These are phyloP conservation scores for Cliona cf. orientalis DNA, from an alignment of 37 sponge, comb jelly and placozoan species.

Conservation along the genomic window DNA sequence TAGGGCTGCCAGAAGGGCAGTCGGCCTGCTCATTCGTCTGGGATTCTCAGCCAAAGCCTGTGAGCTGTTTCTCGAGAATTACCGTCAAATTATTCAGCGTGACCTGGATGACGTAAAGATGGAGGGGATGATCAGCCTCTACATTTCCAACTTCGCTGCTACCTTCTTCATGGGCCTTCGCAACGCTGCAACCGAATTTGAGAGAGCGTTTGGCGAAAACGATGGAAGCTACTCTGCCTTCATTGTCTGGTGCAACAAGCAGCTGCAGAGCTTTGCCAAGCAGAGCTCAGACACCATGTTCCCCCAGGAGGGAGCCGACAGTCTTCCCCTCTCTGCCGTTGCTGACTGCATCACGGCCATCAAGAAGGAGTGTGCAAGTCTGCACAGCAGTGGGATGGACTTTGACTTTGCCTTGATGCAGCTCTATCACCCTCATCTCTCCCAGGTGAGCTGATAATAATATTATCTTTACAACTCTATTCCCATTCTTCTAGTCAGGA, in stretches of 20 bases:
- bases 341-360: slow-evolving; percentile 76
- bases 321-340: slow-evolving; percentile 32
- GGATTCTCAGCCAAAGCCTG: slow-evolving; percentile 89
- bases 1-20: slow-evolving; percentile 81
- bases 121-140: slow-evolving; percentile 88
- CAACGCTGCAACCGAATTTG: slow-evolving; percentile 83
- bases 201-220: slow-evolving; percentile 71
- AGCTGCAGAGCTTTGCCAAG: slow-evolving; percentile 67
- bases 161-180: slow-evolving; percentile 79
- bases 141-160: slow-evolving; percentile 78
- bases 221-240: slow-evolving; percentile 85
- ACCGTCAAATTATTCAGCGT: slow-evolving; percentile 64
- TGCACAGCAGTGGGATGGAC: slow-evolving; percentile 58
- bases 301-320: slow-evolving; percentile 13
- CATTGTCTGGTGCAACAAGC: slow-evolving; percentile 86
- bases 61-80: slow-evolving; percentile 85
- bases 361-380: slow-evolving; percentile 45
- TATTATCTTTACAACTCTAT: too few relatives aligned
- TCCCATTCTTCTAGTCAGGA: too few relatives aligned
- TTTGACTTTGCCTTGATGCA: slow-evolving; percentile 50
- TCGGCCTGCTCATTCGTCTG: slow-evolving; percentile 71
- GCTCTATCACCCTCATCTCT: slow-evolving; percentile 41
- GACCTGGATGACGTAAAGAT: slow-evolving; percentile 75
- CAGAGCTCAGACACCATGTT: slow-evolving; percentile 39
- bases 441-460: slow-evolving; percentile 41